Percentiles rank a stretch among this genome's conserved stretches.
These are phyloP conservation scores for Zaprionus camerounensis DNA, from an alignment of 1,140 invertebrate species.

Conservation along the genomic window DNA sequence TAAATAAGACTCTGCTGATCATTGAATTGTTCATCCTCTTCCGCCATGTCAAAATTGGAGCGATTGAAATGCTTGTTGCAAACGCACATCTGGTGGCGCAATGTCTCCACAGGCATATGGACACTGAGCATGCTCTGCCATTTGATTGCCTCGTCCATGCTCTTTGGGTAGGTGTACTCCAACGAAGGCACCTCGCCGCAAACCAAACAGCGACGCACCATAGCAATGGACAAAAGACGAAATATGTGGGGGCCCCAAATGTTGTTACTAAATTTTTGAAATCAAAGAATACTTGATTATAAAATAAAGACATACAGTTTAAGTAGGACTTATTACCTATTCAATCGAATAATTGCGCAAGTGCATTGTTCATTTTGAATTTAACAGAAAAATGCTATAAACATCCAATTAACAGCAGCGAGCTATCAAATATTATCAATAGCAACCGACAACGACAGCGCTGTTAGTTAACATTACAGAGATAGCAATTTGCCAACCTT, in stretches of 20 bases:
- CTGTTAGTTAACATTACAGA: constrained; percentile 3
- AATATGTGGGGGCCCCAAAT: constrained; percentile 35
- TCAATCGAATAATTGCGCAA: neutral
- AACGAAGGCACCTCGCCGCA: constrained; percentile 51
- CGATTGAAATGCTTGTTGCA: constrained; percentile 48
- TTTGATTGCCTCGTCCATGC: constrained; percentile 38
- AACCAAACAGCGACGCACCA: constrained; percentile 63
- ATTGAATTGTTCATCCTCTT: neutral
- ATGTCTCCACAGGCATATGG: constrained; percentile 22
- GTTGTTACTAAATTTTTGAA: constrained; percentile 56
- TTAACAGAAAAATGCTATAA: neutral
- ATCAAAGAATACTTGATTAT: constrained; percentile 13
- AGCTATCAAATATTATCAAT: constrained; percentile 26
- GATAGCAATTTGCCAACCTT: constrained; percentile 21
- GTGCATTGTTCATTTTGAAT: neutral
- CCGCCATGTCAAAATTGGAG: neutral
- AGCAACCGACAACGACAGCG: neutral
- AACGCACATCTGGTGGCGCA: constrained; percentile 47
- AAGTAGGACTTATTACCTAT: neutral
- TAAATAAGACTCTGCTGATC: neutral
- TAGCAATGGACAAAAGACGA: constrained; percentile 31
- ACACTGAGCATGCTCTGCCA: constrained; percentile 47
- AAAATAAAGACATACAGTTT: neutral
- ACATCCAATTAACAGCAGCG: neutral
- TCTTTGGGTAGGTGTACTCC: constrained; percentile 36